These are phyloP conservation scores for Aspidiotus rigidus DNA, from an alignment of 2,888 invertebrate species.

Conservation along the genomic window DNA sequence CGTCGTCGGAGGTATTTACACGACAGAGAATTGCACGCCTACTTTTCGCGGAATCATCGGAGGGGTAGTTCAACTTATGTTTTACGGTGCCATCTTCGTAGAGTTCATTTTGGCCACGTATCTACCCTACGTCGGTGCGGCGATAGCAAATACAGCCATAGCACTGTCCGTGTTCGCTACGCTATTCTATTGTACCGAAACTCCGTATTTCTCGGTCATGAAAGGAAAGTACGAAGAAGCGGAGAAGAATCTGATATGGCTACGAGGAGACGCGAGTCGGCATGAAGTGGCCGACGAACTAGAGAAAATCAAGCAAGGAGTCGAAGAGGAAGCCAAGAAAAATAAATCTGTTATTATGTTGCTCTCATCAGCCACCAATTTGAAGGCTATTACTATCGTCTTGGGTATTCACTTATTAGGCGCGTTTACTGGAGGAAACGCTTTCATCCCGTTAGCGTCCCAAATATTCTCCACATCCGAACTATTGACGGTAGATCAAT, in stretches of 20 bases:
- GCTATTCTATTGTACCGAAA: conserved; percentile 36
- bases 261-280: conserved; percentile 7
- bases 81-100: conserved; percentile 37
- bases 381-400: background rate
- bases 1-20: conserved; percentile 37
- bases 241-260: background rate
- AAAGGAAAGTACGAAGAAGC: conserved; percentile 10
- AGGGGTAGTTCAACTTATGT: conserved; percentile 36
- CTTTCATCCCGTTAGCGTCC: conserved; percentile 1
- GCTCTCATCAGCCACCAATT: background rate
- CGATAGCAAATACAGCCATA: conserved; percentile 35
- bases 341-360: background rate
- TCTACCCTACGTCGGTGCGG: conserved; percentile 35
- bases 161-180: conserved; percentile 33
- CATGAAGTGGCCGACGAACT: background rate
- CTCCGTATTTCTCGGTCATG: conserved; percentile 36
- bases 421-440: background rate
- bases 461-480: conserved; percentile 3
- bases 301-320: conserved; percentile 15
- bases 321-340: background rate
- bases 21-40: conserved; percentile 37
- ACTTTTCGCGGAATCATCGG: conserved; percentile 37
- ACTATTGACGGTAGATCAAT: background rate
- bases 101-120: conserved; percentile 37
- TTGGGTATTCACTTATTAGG: background rate